Percentiles rank a stretch among this genome's conserved stretches.
Evolutionary conservation across 2,888 invertebrate species (phyloP).

Genomic region (Tridacna gigas): DNA sequence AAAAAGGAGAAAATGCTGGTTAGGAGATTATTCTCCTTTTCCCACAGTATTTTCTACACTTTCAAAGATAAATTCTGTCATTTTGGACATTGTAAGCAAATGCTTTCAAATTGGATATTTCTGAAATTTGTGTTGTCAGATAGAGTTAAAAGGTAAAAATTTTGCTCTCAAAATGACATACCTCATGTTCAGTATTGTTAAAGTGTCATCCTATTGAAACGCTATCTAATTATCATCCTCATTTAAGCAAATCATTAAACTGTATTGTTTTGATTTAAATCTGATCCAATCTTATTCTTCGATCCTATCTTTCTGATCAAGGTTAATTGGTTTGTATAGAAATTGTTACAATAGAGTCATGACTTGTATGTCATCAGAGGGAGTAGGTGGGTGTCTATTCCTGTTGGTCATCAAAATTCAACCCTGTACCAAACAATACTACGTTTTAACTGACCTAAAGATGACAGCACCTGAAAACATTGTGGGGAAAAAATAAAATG

Average conservation of each 20-base stretch:
- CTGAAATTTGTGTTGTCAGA: no score
- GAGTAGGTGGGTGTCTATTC: not conserved
- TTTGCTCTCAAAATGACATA: no score
- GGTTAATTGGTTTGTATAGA: not conserved
- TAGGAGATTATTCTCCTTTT: no score
- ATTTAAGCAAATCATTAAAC: constrained; percentile 4
- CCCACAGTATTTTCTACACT: no score
- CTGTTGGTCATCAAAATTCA: not conserved
- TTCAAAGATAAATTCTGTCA: no score
- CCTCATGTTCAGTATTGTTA: no score
- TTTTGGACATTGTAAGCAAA: no score
- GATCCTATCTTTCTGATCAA: not conserved
- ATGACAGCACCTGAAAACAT: no score
- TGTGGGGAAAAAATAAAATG: no score
- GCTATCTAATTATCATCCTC: not conserved
- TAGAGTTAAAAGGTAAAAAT: no score
- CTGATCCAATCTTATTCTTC: not conserved
- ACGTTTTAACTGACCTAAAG: not conserved
- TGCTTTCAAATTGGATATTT: no score
- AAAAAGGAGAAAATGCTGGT: no score
- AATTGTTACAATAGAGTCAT: not conserved
- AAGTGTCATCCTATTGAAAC: not conserved
- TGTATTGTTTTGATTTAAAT: not conserved
- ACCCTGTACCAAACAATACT: not conserved
- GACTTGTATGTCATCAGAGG: not conserved